A percentile compares a stretch with the other conserved stretches of the same genome.
phyloP scores from a whole-genome alignment of 1,140 invertebrate genomes.

The Cyclina sinensis region DNA sequence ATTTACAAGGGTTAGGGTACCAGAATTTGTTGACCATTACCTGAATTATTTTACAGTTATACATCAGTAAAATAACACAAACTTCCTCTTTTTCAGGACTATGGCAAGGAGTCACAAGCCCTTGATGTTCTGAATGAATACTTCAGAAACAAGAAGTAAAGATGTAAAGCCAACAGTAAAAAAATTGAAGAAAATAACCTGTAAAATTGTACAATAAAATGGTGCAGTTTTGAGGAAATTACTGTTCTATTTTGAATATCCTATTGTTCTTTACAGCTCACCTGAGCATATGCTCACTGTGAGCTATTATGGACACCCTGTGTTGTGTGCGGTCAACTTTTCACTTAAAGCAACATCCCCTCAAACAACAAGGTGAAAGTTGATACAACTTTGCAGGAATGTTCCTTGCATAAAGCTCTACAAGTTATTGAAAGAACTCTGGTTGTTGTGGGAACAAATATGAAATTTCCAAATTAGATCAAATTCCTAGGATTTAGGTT shows the following conservation, averaged over 20 bases:
- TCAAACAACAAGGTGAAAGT: no score
- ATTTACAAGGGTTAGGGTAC: no score
- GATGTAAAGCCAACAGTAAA: background rate
- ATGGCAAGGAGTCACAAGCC: constrained; percentile 97
- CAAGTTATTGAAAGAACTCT: no score
- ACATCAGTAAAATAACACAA: no score
- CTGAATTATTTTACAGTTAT: no score
- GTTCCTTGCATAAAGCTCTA: no score
- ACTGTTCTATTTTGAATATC: background rate
- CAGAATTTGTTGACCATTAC: no score
- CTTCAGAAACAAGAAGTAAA: constrained; percentile 89
- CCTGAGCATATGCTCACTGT: background rate
- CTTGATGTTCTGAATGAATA: constrained; percentile 97
- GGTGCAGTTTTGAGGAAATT: constrained; percentile 68
- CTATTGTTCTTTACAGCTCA: background rate
- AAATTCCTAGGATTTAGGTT: no score
- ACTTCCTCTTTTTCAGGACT: constrained; percentile 91
- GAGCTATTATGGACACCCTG: background rate
- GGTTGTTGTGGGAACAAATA: no score
- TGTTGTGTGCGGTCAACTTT: background rate
- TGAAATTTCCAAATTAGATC: no score
- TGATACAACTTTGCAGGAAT: no score
- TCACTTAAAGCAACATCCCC: background rate
- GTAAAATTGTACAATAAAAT: constrained; percentile 64
- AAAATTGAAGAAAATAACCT: constrained; percentile 72